These are phyloP conservation scores for Albula glossodonta DNA, from an alignment of 2,113 vertebrate species.

Conservation along the genomic window DNA sequence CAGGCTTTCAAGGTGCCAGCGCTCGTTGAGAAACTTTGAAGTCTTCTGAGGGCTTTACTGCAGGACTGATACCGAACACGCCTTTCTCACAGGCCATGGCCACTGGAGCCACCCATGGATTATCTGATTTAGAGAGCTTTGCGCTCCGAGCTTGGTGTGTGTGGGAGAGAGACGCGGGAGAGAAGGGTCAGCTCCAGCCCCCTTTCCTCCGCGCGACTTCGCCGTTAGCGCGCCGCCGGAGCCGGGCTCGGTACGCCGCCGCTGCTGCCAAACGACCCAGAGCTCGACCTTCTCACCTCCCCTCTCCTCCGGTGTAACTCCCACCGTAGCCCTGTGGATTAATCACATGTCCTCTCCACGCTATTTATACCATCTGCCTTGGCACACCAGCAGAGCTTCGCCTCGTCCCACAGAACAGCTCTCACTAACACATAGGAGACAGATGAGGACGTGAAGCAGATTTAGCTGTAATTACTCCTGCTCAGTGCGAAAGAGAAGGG, in stretches of 20 bases:
- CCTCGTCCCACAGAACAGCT: background rate
- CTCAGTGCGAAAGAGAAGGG: background rate
- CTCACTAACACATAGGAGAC: background rate
- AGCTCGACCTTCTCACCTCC: slow-evolving; percentile 10
- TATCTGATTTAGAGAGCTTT: slow-evolving; percentile 72
- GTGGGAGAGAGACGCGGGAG: slow-evolving; percentile 38
- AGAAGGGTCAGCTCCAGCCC: slow-evolving; percentile 62
- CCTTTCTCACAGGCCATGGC: slow-evolving; percentile 56
- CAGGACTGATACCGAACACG: slow-evolving; percentile 77
- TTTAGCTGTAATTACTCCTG: background rate
- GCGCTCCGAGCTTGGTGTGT: slow-evolving; percentile 44
- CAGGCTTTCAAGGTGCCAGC: slow-evolving; percentile 75
- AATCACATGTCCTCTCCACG: slow-evolving; percentile 14
- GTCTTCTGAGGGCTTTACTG: slow-evolving; percentile 84
- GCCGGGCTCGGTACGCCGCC: slow-evolving; percentile 26
- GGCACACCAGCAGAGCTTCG: background rate
- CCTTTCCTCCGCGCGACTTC: slow-evolving; percentile 56
- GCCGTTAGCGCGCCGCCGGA: slow-evolving; percentile 57
- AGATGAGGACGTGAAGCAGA: background rate
- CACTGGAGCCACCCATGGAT: slow-evolving; percentile 63
- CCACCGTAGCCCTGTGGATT: background rate
- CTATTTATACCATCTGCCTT: slow-evolving; percentile 1
- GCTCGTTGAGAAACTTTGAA: slow-evolving; percentile 85
- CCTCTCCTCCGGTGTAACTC: background rate
- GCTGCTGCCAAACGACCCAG: background rate